phyloP scores from a whole-genome alignment of 2,888 invertebrate genomes.

The Kryphioiulus occultus region DNA sequence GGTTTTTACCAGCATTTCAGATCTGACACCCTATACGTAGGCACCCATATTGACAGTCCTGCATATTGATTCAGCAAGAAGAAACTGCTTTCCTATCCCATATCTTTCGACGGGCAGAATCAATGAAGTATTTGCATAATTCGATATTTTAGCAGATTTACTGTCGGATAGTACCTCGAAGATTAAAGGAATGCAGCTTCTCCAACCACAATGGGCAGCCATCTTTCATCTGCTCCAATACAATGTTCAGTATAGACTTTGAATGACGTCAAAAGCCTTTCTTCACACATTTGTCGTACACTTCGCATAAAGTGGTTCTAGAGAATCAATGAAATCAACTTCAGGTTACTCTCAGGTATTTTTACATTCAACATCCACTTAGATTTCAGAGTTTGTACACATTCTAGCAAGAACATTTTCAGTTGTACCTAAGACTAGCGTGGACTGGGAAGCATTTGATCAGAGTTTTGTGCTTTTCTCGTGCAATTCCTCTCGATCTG shows the following conservation, averaged over 20 bases:
- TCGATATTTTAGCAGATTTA: background rate
- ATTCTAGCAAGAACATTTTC: background rate
- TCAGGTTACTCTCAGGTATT: background rate
- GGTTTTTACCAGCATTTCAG: background rate
- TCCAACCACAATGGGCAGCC: background rate
- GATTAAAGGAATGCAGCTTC: background rate
- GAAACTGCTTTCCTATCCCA: background rate
- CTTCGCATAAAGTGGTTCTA: background rate
- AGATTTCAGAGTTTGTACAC: background rate
- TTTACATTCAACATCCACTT: background rate
- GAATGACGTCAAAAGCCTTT: background rate
- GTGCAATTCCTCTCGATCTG: background rate
- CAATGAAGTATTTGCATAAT: background rate
- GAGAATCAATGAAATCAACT: background rate
- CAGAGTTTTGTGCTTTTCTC: background rate
- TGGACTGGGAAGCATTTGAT: too few relatives aligned
- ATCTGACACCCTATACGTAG: background rate
- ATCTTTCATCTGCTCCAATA: background rate
- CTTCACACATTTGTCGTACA: background rate
- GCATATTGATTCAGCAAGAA: background rate
- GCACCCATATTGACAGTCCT: background rate
- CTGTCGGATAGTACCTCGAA: background rate
- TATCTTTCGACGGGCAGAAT: background rate
- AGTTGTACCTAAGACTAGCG: background rate
- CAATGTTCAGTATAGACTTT: background rate